Evolutionary conservation across 2,797 vertebrate species (phyloP), one percentile per base, ranked within the genome.

Genomic region (Phalloptychus januarius): DNA sequence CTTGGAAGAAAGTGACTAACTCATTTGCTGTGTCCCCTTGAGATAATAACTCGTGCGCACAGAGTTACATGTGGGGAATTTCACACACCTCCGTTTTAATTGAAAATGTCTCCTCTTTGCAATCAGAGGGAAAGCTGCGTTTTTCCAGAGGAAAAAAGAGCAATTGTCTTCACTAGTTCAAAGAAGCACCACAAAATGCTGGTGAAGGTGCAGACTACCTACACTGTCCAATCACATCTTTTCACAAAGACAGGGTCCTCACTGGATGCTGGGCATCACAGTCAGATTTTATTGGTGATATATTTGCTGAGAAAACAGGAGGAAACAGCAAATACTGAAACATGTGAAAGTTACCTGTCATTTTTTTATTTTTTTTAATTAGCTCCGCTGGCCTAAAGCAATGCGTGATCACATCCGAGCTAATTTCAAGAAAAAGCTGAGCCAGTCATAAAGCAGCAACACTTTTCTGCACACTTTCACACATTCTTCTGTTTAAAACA

Each of bases 21-120:
- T 61, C 65, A 79, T 78, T 78, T 50, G 25, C 75, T 79, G 76
- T 78, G 72, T 79, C 76, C 87, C 83, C 84, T 87, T 77, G 77
- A 84, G 81, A 63, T 61, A 63, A 63, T 58, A 63, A 63, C 3
- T 63, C 36, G 61, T 38, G 61, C 33, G 3, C 61, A 36, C 75
- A 82, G 38, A 31, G 76, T 72, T 82, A 65, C 25, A 71, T 89
- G 84, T 82, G 58, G 83, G 79, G 85, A 78, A 76, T 87, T 86
- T 83, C 69, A 70, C 79, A 82, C 11, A 7, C 79, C 74, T 58
- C 50, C 67, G 70, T 85, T 91, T 87, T 83, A 88, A 91, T 86
- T 89, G 85, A 92, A 89, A 91, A 72, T 54, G 79, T 87, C 74
- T 76, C 74, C 54, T 31, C 48, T 70, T 78, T 82, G 44, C 85